Evolutionary conservation across 1,140 invertebrate genomes (phyloP).

Genomic region (Aricia agestis): DNA sequence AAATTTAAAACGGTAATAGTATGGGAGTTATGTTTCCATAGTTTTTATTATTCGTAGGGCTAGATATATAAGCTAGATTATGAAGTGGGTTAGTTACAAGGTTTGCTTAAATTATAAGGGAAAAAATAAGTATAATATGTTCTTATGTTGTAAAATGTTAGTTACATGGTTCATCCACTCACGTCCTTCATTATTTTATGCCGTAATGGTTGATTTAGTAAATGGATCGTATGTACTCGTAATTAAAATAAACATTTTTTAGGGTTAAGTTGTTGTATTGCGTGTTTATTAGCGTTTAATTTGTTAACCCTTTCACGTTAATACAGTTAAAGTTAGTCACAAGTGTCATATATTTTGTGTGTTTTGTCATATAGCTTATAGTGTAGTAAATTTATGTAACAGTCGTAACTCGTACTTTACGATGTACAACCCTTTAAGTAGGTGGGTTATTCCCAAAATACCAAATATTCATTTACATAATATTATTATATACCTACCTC

Average conservation of each 20-base stretch:
- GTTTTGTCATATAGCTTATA: constrained; percentile 18
- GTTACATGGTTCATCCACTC: too few species aligned
- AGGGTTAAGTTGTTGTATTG: constrained; percentile 9
- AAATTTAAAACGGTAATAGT: too few species aligned
- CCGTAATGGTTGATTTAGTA: constrained; percentile 46
- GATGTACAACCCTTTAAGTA: not conserved
- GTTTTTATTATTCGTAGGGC: too few species aligned
- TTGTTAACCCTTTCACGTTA: constrained; percentile 15
- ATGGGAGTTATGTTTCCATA: too few species aligned
- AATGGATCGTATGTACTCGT: constrained; percentile 28
- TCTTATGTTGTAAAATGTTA: too few species aligned
- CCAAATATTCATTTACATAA: not conserved
- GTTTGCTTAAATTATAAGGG: too few species aligned
- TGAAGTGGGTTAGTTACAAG: too few species aligned
- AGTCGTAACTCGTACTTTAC: not conserved
- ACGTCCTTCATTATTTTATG: too few species aligned
- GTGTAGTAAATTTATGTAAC: constrained; percentile 15
- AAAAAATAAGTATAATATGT: too few species aligned
- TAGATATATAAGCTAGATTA: too few species aligned
- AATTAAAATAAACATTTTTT: constrained; percentile 8
- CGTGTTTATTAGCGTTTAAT: constrained; percentile 13
- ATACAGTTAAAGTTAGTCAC: not conserved
- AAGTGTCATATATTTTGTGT: constrained; percentile 19
- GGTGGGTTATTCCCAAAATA: not conserved
- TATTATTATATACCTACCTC: too few species aligned